These are phyloP conservation scores for Hoplias malabaricus DNA, from an alignment of 2,113 vertebrate genomes.

Conservation along the genomic window DNA sequence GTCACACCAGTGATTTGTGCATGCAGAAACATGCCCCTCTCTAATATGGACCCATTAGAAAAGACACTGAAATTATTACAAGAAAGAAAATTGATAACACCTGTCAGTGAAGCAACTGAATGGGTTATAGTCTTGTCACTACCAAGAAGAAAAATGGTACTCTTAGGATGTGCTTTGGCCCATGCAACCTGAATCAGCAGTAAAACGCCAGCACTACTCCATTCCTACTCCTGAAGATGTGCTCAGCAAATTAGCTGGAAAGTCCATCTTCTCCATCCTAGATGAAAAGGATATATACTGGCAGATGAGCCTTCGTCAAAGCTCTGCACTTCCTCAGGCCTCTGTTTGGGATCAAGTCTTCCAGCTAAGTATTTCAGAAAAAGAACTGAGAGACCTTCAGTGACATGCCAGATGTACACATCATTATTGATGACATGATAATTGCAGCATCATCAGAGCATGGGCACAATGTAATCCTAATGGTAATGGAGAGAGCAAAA, in stretches of 20 bases:
- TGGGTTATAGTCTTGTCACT: too few species aligned
- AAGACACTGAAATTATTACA: not conserved
- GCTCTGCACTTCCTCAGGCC: too few species aligned
- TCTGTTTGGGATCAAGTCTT: too few species aligned
- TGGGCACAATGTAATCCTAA: conserved; percentile 14
- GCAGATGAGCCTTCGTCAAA: too few species aligned
- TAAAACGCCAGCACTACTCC: conserved; percentile 40
- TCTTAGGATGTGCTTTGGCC: conserved; percentile 24
- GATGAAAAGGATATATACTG: too few species aligned
- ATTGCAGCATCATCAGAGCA: not conserved
- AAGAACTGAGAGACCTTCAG: too few species aligned
- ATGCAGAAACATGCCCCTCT: too few species aligned
- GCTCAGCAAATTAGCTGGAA: conserved; percentile 46
- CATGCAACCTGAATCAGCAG: conserved; percentile 46
- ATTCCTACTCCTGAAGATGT: too few species aligned
- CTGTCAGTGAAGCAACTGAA: not conserved
- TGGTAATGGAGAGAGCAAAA: conserved; percentile 55
- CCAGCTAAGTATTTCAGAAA: too few species aligned
- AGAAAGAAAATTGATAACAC: not conserved
- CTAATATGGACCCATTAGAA: too few species aligned
- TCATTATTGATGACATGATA: conserved; percentile 55
- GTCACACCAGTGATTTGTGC: too few species aligned
- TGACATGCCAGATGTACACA: conserved; percentile 59
- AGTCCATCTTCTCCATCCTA: conserved; percentile 58
- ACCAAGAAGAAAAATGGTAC: conserved; percentile 22